A percentile compares a stretch with the other conserved stretches of the same genome.
phyloP scores from a whole-genome alignment of 2,797 vertebrate genomes.

The Peromyscus attwateri region DNA sequence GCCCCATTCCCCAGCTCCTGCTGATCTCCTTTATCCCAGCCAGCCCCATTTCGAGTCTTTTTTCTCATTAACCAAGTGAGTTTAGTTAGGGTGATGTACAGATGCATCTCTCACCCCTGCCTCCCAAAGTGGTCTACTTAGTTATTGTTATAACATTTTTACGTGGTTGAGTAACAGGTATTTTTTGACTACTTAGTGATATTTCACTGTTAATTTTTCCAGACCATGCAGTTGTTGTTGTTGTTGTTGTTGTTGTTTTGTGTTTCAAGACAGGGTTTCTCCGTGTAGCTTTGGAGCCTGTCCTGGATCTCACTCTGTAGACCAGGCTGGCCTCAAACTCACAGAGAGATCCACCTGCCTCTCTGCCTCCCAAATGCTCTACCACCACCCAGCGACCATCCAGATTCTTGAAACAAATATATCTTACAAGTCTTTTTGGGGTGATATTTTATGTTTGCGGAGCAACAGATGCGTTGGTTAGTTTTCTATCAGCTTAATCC shows the following conservation, averaged over 20 bases:
- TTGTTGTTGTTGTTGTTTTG: no score
- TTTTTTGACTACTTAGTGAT: background rate
- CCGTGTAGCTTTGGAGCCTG: no score
- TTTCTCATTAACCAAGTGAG: background rate
- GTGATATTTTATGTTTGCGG: background rate
- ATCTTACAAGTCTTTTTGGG: background rate
- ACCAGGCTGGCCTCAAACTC: no score
- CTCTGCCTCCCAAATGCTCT: no score
- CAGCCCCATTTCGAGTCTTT: background rate
- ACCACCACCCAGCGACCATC: background rate
- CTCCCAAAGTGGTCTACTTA: constrained; percentile 36
- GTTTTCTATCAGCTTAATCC: no score
- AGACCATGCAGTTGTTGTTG: background rate
- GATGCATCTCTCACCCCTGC: background rate
- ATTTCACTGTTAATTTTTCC: constrained; percentile 18
- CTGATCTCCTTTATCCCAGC: background rate
- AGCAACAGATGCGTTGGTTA: background rate
- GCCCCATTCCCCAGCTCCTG: no score
- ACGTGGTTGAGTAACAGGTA: constrained; percentile 31
- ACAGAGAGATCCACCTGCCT: no score
- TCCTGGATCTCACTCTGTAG: no score
- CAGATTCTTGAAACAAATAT: background rate
- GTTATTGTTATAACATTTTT: constrained; percentile 62
- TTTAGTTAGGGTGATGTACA: background rate
- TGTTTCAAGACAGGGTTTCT: no score